A percentile compares a stretch with the other conserved stretches of the same genome.
phyloP scores from a whole-genome alignment of 2,888 invertebrate species.

The Lochmaea crataegi region DNA sequence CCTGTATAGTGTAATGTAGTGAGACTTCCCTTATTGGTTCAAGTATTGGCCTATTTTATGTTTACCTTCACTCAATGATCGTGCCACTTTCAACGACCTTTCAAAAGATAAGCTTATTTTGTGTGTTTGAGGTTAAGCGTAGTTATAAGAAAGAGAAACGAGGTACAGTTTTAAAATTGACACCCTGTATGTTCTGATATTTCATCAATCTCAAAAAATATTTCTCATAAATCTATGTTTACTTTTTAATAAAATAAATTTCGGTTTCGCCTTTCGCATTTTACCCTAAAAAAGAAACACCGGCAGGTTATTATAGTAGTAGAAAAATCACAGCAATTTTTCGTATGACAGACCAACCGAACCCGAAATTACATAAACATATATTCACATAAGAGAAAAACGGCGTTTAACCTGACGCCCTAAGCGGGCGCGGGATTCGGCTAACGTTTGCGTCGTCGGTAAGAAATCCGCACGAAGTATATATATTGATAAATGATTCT shows the following conservation, averaged over 20 bases:
- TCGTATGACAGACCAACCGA: conserved; percentile 4
- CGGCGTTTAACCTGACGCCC: conserved; percentile 42
- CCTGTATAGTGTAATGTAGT: no score
- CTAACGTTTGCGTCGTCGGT: neutral
- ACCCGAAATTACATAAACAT: conserved; percentile 43
- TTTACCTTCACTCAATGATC: no score
- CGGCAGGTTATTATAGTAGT: neutral
- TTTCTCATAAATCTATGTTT: neutral
- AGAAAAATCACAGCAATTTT: conserved; percentile 17
- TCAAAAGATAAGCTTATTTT: no score
- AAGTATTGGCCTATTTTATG: no score
- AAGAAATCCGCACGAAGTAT: conserved; percentile 33
- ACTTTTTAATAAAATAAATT: conserved; percentile 3
- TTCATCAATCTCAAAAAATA: no score
- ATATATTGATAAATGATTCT: conserved; percentile 51
- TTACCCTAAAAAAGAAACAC: neutral
- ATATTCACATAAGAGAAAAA: conserved; percentile 46
- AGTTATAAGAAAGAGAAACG: no score
- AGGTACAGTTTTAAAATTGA: no score
- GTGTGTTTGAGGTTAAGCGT: no score
- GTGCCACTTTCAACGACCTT: no score
- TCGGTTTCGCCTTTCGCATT: neutral
- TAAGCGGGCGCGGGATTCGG: neutral
- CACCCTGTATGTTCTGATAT: no score
- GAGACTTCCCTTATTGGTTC: no score